These are phyloP conservation scores for Mormyrus lacerda DNA, from an alignment of 2,113 vertebrate species.

Conservation along the genomic window DNA sequence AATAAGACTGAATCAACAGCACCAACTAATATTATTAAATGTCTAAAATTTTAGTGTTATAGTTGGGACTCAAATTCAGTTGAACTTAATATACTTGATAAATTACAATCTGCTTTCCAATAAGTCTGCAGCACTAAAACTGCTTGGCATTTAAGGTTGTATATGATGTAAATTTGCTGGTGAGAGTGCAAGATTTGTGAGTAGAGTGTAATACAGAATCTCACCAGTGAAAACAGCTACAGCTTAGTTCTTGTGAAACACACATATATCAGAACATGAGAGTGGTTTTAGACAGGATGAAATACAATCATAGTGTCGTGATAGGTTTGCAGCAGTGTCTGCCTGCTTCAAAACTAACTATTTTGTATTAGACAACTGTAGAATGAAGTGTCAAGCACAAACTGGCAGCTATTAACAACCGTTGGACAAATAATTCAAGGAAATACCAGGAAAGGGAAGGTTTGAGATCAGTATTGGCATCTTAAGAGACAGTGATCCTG, in stretches of 20 bases:
- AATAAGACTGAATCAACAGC: not conserved
- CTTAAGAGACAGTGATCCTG: not conserved
- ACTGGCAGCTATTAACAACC: not conserved
- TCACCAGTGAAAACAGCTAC: not conserved
- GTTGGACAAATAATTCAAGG: not conserved
- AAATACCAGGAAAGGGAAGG: not conserved
- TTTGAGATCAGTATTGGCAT: not conserved
- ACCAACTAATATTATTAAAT: too few species aligned
- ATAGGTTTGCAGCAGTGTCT: not conserved
- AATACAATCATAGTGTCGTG: not conserved
- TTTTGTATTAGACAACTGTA: not conserved
- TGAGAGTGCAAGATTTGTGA: not conserved
- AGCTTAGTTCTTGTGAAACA: not conserved
- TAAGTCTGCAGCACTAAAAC: not conserved
- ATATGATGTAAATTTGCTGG: not conserved
- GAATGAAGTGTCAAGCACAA: not conserved
- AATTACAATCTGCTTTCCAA: not conserved
- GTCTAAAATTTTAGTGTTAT: not conserved
- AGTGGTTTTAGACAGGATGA: not conserved
- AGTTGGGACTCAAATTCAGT: not conserved
- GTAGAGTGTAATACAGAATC: not conserved
- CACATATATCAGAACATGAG: not conserved
- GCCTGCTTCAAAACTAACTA: not conserved
- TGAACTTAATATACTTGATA: not conserved
- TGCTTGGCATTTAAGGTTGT: not conserved